Evolutionary conservation across 2,113 vertebrate species (phyloP).

Genomic region (Kobus ellipsiprymnus): DNA sequence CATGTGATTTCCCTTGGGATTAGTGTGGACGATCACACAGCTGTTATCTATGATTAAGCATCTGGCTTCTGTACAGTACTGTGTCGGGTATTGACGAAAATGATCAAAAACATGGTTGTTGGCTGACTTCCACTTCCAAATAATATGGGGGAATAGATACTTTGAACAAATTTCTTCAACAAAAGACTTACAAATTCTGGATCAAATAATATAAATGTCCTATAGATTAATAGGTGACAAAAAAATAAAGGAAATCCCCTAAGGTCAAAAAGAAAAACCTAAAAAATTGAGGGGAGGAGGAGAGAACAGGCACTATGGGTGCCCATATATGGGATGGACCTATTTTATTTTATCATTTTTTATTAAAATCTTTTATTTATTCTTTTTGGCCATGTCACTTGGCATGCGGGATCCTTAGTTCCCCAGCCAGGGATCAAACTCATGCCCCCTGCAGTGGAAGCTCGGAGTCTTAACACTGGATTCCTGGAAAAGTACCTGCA

Average conservation of each 20-base stretch:
- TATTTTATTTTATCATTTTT: background rate
- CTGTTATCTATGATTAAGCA: background rate
- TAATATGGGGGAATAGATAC: background rate
- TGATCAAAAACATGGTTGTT: background rate
- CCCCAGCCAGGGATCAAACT: background rate
- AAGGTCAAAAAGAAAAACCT: background rate
- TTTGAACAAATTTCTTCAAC: background rate
- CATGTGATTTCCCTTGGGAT: background rate
- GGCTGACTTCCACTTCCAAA: background rate
- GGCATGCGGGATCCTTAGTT: background rate
- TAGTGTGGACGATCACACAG: background rate
- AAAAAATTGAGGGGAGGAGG: background rate
- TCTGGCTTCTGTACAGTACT: background rate
- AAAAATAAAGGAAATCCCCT: background rate
- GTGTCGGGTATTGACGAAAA: background rate
- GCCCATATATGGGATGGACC: background rate
- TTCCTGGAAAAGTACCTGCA: background rate
- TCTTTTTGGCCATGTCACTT: background rate
- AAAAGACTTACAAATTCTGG: constrained; percentile 2
- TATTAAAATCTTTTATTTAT: background rate
- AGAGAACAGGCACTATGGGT: background rate
- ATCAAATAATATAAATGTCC: background rate
- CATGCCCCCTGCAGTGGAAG: background rate
- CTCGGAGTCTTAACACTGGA: background rate
- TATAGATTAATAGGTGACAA: background rate